Evolutionary conservation across 2,113 vertebrate genomes (phyloP).

Genomic region (Myanophis thanlyinensis): DNA sequence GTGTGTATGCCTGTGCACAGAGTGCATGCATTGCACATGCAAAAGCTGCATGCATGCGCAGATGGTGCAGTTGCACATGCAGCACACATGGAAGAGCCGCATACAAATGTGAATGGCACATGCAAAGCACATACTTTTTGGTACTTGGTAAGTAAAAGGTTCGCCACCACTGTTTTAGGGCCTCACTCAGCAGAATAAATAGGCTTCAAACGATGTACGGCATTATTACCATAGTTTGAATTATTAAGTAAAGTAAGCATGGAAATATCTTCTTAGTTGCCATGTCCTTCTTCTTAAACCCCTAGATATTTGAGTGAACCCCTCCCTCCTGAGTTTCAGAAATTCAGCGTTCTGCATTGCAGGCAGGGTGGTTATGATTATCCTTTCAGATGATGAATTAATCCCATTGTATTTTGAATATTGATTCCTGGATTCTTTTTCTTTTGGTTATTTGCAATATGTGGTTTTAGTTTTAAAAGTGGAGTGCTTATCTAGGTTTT

Average conservation of each 20-base stretch:
- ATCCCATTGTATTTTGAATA: background rate
- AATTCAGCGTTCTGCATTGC: background rate
- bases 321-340: background rate
- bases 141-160: too few relatives aligned
- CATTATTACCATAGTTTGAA: background rate
- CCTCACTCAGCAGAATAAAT: background rate
- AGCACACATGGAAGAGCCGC: too few relatives aligned
- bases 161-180: too few relatives aligned
- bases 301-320: background rate
- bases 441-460: background rate
- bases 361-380: background rate
- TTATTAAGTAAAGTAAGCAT: background rate
- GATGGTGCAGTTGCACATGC: too few relatives aligned
- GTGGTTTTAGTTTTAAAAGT: background rate
- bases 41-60: too few relatives aligned
- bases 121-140: too few relatives aligned
- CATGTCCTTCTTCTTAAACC: background rate
- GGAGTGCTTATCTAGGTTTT: background rate
- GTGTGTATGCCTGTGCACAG: too few relatives aligned
- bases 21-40: too few relatives aligned
- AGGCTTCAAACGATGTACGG: background rate
- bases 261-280: background rate
- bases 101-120: too few relatives aligned
- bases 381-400: background rate
- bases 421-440: background rate